Evolutionary conservation across 2,888 invertebrate species (phyloP).

Genomic region (Apotomis betuletana): DNA sequence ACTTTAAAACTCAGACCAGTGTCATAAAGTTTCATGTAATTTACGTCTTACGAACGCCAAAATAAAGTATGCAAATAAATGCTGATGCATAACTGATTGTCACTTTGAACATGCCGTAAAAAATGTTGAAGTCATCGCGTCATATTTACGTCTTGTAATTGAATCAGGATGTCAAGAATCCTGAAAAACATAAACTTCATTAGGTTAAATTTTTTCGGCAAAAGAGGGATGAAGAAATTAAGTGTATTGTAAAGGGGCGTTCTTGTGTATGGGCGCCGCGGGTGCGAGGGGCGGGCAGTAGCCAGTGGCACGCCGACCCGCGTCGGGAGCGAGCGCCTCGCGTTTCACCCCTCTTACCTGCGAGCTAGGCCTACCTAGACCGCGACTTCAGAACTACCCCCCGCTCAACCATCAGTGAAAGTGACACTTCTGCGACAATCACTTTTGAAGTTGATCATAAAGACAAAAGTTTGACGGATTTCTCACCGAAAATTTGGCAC

Average conservation of each 20-base stretch:
- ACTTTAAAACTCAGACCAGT: too few relatives aligned
- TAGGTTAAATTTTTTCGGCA: slow-evolving; percentile 1
- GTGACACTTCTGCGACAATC: slow-evolving; percentile 48
- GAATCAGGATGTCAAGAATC: neutral
- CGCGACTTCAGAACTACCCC: slow-evolving; percentile 46
- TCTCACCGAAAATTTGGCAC: slow-evolving; percentile 10
- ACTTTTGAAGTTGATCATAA: slow-evolving; percentile 4
- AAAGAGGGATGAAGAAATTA: slow-evolving; percentile 14
- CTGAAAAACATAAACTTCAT: slow-evolving; percentile 6
- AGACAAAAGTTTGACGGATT: slow-evolving; percentile 23
- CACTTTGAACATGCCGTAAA: neutral
- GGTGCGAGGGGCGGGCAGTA: slow-evolving; percentile 56
- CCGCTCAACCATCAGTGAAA: slow-evolving; percentile 48
- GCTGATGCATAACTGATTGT: too few relatives aligned
- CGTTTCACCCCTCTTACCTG: slow-evolving; percentile 43
- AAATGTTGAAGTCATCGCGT: neutral
- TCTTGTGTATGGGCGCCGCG: slow-evolving; percentile 49
- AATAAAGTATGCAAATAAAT: neutral
- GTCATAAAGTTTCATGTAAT: too few relatives aligned
- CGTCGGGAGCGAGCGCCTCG: slow-evolving; percentile 67
- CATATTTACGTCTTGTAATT: neutral
- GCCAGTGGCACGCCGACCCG: slow-evolving; percentile 72
- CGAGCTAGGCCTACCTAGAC: slow-evolving; percentile 25
- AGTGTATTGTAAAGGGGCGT: slow-evolving; percentile 40
- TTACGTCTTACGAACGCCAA: neutral